Base-by-base conservation (phyloP, 1,140 invertebrate genomes). In the Leguminivora glycinivorella region DNA sequence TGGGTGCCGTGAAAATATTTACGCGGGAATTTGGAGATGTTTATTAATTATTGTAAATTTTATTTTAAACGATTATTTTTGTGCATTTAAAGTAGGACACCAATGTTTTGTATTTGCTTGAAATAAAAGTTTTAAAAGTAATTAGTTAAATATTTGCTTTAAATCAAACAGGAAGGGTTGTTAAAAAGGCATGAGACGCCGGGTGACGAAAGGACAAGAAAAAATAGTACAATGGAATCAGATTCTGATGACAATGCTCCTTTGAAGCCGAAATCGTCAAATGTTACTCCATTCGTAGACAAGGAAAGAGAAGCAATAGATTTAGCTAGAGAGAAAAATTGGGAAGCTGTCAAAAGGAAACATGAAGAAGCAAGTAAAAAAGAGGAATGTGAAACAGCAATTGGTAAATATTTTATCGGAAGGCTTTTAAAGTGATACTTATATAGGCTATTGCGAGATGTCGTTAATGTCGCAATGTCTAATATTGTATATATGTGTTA, bases 301-400 rank as follows among this genome's bases (percentile, higher is more conserved):
- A 92, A 92, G 74, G 85, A 92, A 72, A 89, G 89, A 76, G 87
- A 88, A 79, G 91, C 91, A 68, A 92, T 92, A 76, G 92, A 92
- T 72, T 88, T 92, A 83, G 92, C 92, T 72, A 86, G 92, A 76
- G 92, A 92, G 77, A 90, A 91, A 77, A 92, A 92, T 79, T 92
- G 92, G 92, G 90, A 92, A 82, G 92, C 92, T 31, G 92, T 92
- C 0, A 92, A 92, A 73, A 85, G 92, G 72, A 92, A 92, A 84
- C 92, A 92, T 76, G 92, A 92, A 78, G 92, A 92, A 85, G 90
- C 90, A 24, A 92, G 89, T 71, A 92, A 89, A 78, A 90, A 88
- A 70, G 92, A 92, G 72, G 89, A 92, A 75, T 84, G 87, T 70
- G 90, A 92, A 73, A 84, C 89, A 29, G 81, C 91, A 29, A 92